Conservation (phyloP, 2,888 invertebrate genomes). For the Dryobotodes eremita region DNA sequence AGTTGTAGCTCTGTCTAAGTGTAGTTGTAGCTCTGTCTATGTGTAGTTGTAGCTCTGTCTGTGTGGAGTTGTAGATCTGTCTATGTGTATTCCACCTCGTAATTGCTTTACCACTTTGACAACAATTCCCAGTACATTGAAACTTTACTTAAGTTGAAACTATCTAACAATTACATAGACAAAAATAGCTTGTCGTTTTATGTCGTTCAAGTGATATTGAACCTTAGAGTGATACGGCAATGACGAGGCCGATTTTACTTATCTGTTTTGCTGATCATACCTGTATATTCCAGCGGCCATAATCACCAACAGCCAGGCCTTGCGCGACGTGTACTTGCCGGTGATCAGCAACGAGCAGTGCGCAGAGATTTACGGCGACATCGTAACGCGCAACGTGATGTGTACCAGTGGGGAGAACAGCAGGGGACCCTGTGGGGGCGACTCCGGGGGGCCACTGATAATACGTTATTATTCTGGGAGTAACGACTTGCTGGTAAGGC, state of each 20-base stretch:
- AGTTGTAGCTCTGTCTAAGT: too few relatives aligned
- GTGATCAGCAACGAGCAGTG: slow-evolving; percentile 76
- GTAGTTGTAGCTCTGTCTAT: too few relatives aligned
- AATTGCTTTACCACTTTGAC: background rate
- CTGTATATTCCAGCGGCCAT: slow-evolving; percentile 12
- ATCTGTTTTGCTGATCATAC: background rate
- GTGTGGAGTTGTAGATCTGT: too few relatives aligned
- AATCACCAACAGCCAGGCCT: slow-evolving; percentile 27
- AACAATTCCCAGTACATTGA: background rate
- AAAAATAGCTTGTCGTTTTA: background rate
- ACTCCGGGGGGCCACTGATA: slow-evolving; percentile 73
- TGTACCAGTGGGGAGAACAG: slow-evolving; percentile 79
- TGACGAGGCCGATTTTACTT: background rate
- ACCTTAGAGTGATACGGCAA: background rate
- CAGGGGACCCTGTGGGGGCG: slow-evolving; percentile 80
- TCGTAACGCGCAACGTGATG: slow-evolving; percentile 75
- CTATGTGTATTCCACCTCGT: background rate
- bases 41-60: too few relatives aligned
- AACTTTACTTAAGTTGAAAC: background rate
- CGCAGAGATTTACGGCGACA: slow-evolving; percentile 73
- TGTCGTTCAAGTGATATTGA: background rate
- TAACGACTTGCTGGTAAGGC: slow-evolving; percentile 47
- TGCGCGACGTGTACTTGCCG: slow-evolving; percentile 34
- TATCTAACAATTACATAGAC: background rate
- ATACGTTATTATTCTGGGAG: slow-evolving; percentile 14